Percentiles rank a stretch among this genome's conserved stretches.
These are phyloP conservation scores for Uria aalge DNA, from an alignment of 2,113 vertebrate species.

Conservation along the genomic window DNA sequence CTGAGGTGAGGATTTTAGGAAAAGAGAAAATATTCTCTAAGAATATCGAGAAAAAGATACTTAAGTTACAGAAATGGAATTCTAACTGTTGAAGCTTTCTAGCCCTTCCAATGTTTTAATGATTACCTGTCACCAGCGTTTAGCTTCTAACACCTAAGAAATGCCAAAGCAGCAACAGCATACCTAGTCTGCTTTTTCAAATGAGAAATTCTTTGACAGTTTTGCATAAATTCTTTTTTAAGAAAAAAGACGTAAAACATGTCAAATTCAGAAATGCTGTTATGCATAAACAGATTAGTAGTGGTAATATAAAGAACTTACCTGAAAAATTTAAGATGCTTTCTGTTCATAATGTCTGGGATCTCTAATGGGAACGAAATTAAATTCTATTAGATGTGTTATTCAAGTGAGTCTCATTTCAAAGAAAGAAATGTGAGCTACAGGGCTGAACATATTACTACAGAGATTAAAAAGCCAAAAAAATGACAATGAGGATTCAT, in stretches of 20 bases:
- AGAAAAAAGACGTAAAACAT: not conserved
- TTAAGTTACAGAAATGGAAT: not conserved
- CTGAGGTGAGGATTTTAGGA: not conserved
- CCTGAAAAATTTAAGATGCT: conserved; percentile 90
- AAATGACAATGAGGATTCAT: not conserved
- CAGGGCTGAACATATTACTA: not conserved
- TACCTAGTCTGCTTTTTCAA: not conserved
- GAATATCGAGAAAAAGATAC: not conserved
- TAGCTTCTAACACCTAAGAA: not conserved
- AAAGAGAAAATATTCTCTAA: not conserved
- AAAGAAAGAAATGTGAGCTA: not conserved
- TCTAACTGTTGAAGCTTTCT: not conserved
- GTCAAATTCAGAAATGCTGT: not conserved
- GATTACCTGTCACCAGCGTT: not conserved
- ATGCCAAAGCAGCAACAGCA: not conserved
- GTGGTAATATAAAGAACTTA: conserved; percentile 55
- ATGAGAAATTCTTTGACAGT: not conserved
- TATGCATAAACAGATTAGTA: not conserved
- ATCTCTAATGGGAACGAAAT: conserved; percentile 81
- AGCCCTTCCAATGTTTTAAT: not conserved
- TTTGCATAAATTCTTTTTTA: not conserved
- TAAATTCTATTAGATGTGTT: not conserved
- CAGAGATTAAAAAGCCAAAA: not conserved
- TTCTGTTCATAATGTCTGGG: conserved; percentile 89
- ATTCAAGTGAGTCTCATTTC: not conserved